phyloP scores from a whole-genome alignment of 2,113 vertebrate genomes.

The Mandrillus leucophaeus region DNA sequence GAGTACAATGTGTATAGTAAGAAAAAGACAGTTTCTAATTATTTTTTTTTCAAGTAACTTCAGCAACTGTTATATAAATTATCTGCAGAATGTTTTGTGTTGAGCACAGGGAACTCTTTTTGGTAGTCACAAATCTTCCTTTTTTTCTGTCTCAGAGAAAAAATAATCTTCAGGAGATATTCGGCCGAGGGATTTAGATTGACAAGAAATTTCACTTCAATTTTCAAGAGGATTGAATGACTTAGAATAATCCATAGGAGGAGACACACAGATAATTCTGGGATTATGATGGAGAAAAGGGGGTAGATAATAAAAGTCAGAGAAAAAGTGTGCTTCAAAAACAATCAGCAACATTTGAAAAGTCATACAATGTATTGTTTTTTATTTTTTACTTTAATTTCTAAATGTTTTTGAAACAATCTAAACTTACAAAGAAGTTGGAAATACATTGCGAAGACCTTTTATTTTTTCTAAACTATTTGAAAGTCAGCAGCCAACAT shows the following conservation, averaged over 20 bases:
- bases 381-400: neutral
- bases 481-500: neutral
- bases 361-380: neutral
- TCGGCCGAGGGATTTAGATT: neutral
- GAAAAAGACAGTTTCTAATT: conserved; percentile 2
- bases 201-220: neutral
- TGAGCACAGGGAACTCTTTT: neutral
- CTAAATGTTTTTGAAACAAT: neutral
- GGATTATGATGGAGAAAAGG: neutral
- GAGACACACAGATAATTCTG: neutral
- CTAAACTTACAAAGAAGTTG: neutral
- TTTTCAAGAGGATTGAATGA: neutral
- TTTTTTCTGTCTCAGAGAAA: neutral
- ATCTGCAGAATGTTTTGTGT: neutral
- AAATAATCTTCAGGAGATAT: neutral
- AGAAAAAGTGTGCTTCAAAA: neutral
- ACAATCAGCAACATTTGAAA: neutral
- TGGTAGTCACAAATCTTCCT: neutral
- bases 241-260: neutral
- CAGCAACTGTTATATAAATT: neutral
- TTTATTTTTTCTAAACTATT: neutral
- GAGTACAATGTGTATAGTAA: neutral
- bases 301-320: neutral
- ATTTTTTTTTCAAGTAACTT: conserved; percentile 1
- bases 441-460: neutral